phyloP scores from a whole-genome alignment of 2,113 vertebrate genomes.

The Trematomus loennbergii region DNA sequence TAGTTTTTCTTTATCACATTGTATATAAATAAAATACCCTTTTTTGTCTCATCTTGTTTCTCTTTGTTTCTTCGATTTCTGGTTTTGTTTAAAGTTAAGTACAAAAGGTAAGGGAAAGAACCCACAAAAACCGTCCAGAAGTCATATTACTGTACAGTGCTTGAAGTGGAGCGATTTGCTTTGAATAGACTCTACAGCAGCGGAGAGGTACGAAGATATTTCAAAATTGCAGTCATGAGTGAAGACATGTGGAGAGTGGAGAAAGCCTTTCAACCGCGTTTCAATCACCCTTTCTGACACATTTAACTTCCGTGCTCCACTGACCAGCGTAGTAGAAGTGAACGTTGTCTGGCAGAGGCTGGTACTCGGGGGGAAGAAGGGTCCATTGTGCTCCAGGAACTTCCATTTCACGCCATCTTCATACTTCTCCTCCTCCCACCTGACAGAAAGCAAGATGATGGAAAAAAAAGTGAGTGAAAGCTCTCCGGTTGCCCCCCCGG shows the following conservation, averaged over 20 bases:
- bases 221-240: background rate
- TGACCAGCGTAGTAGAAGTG: slow-evolving; percentile 80
- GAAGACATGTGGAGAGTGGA: background rate
- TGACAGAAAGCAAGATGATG: slow-evolving; percentile 51
- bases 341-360: slow-evolving; percentile 74
- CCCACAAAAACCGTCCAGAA: background rate
- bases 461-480: slow-evolving; percentile 11
- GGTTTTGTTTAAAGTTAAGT: too few species aligned
- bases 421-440: slow-evolving; percentile 92
- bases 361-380: slow-evolving; percentile 83
- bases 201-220: background rate
- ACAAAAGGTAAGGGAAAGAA: background rate
- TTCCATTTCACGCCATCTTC: slow-evolving; percentile 88
- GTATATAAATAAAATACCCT: background rate
- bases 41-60: background rate
- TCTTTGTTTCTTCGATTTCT: too few species aligned
- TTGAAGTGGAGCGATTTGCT: background rate
- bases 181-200: background rate
- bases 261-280: background rate
- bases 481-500: background rate
- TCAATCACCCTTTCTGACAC: background rate
- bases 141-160: too few species aligned
- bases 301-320: slow-evolving; percentile 26
- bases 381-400: slow-evolving; percentile 90
- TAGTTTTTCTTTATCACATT: too few species aligned